Percentiles rank a stretch among this genome's conserved stretches.
Conservation (phyloP, 2,113 vertebrate species). For the zebrafish (Danio rerio) region GRCz12tu NC_133195.1:5242501-5243000, state of each 20-base stretch:
- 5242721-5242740: slow-evolving; percentile 89
- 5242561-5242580: slow-evolving; percentile 79
- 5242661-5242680: slow-evolving; percentile 85
- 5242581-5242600: slow-evolving; percentile 81
- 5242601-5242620: slow-evolving; percentile 89
- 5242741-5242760: slow-evolving; percentile 89
- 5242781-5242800: slow-evolving; percentile 86
- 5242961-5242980: no score
- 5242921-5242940: no score
- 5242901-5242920: no score
- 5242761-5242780: slow-evolving; percentile 86
- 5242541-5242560: slow-evolving; percentile 79
- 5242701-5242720: slow-evolving; percentile 88
- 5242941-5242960: no score
- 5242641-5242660: slow-evolving; percentile 85
- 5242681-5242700: slow-evolving; percentile 87
- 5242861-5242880: no score
- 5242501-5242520: slow-evolving; percentile 89
- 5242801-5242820: slow-evolving; percentile 11
- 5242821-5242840: background rate
- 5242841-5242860: no score
- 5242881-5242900: no score
- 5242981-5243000: no score
- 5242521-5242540: slow-evolving; percentile 82
- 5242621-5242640: slow-evolving; percentile 87